Evolutionary conservation across 2,113 vertebrate genomes (phyloP), one percentile per base, ranked within the genome.

Genomic region (Sakesphorus luctuosus): DNA sequence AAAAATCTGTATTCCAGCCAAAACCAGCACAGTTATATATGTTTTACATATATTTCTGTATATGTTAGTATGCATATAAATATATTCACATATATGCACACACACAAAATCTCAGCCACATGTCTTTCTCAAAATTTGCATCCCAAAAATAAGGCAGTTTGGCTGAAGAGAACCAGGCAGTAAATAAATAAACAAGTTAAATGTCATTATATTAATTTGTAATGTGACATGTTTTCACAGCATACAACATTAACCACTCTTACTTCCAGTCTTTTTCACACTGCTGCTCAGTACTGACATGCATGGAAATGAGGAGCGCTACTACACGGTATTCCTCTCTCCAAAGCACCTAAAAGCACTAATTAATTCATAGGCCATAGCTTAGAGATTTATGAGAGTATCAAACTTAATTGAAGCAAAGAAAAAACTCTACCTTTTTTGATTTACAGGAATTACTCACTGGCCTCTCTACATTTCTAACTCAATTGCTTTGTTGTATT

Each of bases 341-440:
- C 61, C 43, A 84, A 84, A 84, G 61, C 33, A 44, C 52, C 75
- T 28, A 92, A 62, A 71, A 59, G 19, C 65, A 71, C 47, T 83
- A 66, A 88, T 83, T 94, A 90, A 92, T 86, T 95, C 86, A 90
- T 35, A 93, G 28, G 52, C 49, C 40, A 81, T 7, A 84, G 12
- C 40, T 95, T 40, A 92, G 73, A 92, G 81, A 89, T 62, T 93
- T 75, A 88, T 86, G 69, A 63, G 79, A 84, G 11, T 83, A 89
- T 52, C 31, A 84, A 81, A 84, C 26, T 36, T 66, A 87, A 89
- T 9, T 59, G 62, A 85, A 82, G 66, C n/a, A 81, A 74, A 66
- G 8, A 43, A 75, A 91, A 68, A 58, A 43, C 11, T 43, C 61
- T 38, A 69, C 31, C 17, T 44, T 87, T 92, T 95, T 47, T 76